Evolutionary conservation across 2,888 invertebrate genomes (phyloP).

Genomic region (Taphrorychus bicolor): DNA sequence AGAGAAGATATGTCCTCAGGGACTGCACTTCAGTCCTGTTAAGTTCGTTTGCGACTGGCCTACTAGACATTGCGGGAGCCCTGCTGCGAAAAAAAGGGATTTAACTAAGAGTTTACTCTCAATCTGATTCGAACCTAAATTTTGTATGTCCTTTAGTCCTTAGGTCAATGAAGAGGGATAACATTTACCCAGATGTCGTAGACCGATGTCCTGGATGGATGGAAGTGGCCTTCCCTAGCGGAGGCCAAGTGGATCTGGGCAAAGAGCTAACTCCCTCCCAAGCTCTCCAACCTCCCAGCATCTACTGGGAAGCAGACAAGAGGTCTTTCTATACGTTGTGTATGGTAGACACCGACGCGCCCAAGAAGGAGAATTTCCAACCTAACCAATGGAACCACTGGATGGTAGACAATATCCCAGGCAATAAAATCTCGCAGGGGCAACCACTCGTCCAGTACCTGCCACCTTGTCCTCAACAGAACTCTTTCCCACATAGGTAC

Average conservation of each 20-base stretch:
- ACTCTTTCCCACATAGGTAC: conserved; percentile 75
- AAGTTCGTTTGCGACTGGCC: conserved; percentile 44
- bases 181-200: conserved; percentile 73
- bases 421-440: conserved; percentile 63
- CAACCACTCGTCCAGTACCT: conserved; percentile 72
- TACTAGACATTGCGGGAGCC: conserved; percentile 35
- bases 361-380: conserved; percentile 65
- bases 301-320: conserved; percentile 51
- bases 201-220: conserved; percentile 65
- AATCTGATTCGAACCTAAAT: too few relatives aligned
- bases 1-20: conserved; percentile 41
- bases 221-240: conserved; percentile 63
- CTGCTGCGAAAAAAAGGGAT: conserved; percentile 34
- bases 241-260: conserved; percentile 64
- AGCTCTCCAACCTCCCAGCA: conserved; percentile 66
- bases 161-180: conserved; percentile 37
- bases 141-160: conserved; percentile 39
- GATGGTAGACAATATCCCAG: conserved; percentile 78
- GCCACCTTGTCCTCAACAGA: conserved; percentile 74
- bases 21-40: conserved; percentile 41
- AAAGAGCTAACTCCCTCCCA: conserved; percentile 75
- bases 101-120: conserved; percentile 37
- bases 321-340: conserved; percentile 55
- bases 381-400: conserved; percentile 81
- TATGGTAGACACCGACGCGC: conserved; percentile 78